phyloP scores from a whole-genome alignment of 2,888 invertebrate genomes.

The Coenonympha arcania region DNA sequence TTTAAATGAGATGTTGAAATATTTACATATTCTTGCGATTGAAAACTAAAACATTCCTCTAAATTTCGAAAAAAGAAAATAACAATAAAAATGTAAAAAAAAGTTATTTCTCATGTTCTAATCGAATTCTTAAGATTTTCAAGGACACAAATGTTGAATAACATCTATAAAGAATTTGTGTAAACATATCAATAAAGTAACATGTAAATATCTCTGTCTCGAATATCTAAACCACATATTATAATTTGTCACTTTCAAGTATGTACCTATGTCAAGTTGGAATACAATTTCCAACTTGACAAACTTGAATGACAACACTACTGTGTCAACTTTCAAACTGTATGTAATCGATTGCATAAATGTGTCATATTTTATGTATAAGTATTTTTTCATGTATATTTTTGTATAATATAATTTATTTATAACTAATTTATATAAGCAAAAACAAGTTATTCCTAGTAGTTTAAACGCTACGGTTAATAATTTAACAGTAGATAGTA shows the following conservation, averaged over 20 bases:
- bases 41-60: background rate
- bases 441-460: too few species aligned
- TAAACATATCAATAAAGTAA: background rate
- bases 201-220: slow-evolving; percentile 2
- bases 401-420: too few species aligned
- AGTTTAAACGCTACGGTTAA: too few species aligned
- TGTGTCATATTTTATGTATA: too few species aligned
- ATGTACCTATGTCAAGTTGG: too few species aligned
- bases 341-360: too few species aligned
- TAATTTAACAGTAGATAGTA: too few species aligned
- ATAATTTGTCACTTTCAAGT: background rate
- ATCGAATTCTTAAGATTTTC: background rate
- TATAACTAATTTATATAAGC: too few species aligned
- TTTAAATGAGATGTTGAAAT: background rate
- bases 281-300: too few species aligned
- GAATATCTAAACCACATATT: background rate
- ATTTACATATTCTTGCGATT: slow-evolving; percentile 1
- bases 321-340: too few species aligned
- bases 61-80: background rate
- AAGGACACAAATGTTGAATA: background rate
- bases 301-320: too few species aligned
- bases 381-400: too few species aligned
- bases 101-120: background rate
- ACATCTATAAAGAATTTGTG: background rate
- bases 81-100: background rate